Percentiles rank a stretch among this genome's conserved stretches.
Conservation (phyloP, 2,888 invertebrate genomes). For the Malthinus seriepunctatus region DNA sequence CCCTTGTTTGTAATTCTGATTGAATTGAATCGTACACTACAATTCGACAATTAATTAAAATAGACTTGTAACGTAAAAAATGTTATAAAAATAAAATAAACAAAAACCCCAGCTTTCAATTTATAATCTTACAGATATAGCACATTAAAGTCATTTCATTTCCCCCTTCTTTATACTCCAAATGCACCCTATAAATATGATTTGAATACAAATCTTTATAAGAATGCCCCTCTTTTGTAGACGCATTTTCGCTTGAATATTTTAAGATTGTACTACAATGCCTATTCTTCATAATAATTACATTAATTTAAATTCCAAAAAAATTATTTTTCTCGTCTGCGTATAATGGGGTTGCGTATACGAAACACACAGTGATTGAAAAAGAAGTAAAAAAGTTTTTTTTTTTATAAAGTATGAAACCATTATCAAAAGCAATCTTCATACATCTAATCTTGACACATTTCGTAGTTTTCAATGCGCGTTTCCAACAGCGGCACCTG, state of each 20-base stretch:
- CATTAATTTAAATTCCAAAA: too few species aligned
- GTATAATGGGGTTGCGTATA: background rate
- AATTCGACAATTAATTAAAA: too few species aligned
- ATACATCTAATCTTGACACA: conserved; percentile 36
- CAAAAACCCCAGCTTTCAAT: background rate
- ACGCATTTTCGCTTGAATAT: background rate
- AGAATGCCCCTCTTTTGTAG: background rate
- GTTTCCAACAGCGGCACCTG: conserved; percentile 48
- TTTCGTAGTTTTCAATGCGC: conserved; percentile 37
- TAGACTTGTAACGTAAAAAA: too few species aligned
- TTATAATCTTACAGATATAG: conserved; percentile 1
- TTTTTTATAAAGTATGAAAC: conserved; percentile 20
- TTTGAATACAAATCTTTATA: conserved; percentile 6
- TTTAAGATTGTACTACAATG: background rate
- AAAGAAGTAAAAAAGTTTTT: conserved; percentile 21
- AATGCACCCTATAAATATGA: conserved; percentile 5
- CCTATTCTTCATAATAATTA: too few species aligned
- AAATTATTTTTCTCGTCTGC: too few species aligned
- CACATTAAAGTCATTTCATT: background rate
- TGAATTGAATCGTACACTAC: too few species aligned
- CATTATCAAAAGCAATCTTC: conserved; percentile 31
- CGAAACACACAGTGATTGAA: conserved; percentile 11
- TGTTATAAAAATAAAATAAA: too few species aligned
- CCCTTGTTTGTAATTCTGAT: too few species aligned
- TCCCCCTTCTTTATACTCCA: background rate